These are phyloP conservation scores for Junonia oenone DNA, from an alignment of 2,888 invertebrate genomes.

Conservation along the genomic window DNA sequence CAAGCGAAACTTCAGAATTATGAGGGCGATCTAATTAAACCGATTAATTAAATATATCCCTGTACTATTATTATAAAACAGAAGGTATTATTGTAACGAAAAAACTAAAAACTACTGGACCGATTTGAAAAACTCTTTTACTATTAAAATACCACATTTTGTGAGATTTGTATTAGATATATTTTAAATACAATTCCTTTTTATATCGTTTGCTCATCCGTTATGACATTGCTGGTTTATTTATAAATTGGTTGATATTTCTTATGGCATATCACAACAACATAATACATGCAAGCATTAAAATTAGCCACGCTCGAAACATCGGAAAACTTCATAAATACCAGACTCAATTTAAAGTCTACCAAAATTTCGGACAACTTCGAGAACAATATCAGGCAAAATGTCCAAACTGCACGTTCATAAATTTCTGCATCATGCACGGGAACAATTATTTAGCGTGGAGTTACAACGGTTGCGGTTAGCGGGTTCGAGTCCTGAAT, in stretches of 20 bases:
- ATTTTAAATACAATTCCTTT: no score
- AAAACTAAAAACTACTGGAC: no score
- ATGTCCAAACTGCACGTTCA: slow-evolving; percentile 17
- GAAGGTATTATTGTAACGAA: no score
- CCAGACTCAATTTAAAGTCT: slow-evolving; percentile 1
- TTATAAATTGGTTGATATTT: neutral
- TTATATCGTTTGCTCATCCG: no score
- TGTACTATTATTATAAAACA: no score
- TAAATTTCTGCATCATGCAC: slow-evolving; percentile 17
- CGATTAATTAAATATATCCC: no score
- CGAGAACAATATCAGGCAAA: slow-evolving; percentile 12
- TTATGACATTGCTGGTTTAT: no score
- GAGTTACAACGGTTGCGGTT: slow-evolving; percentile 18
- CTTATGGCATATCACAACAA: neutral
- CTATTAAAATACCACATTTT: no score
- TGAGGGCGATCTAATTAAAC: no score
- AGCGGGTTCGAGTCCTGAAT: slow-evolving; percentile 10
- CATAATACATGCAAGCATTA: neutral
- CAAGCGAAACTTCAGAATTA: no score
- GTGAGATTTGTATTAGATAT: no score
- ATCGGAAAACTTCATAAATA: neutral
- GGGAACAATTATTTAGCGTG: slow-evolving; percentile 11
- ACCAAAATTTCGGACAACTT: slow-evolving; percentile 10
- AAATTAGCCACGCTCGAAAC: neutral
- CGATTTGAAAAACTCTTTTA: no score